Percentiles rank a stretch among this genome's conserved stretches.
Evolutionary conservation across 1,140 invertebrate genomes (phyloP).

Genomic region (Mercenaria mercenaria): DNA sequence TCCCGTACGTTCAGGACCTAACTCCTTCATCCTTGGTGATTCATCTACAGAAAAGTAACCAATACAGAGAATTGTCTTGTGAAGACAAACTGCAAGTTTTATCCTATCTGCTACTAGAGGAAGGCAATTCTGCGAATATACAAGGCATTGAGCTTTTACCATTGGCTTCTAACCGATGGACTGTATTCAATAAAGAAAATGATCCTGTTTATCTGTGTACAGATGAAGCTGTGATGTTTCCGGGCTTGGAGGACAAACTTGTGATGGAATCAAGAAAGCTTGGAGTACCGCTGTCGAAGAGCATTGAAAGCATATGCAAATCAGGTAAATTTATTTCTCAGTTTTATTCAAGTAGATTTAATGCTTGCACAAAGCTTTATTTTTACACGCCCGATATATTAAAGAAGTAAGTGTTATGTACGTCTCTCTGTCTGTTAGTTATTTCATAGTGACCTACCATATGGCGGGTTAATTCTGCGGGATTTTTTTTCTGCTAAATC

Average conservation of each 20-base stretch:
- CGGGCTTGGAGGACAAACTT: background rate
- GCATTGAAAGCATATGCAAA: background rate
- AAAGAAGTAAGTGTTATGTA: too few relatives aligned
- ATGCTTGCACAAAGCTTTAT: too few relatives aligned
- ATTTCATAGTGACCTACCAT: too few relatives aligned
- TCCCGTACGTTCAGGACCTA: background rate
- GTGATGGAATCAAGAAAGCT: background rate
- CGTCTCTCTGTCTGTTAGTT: too few relatives aligned
- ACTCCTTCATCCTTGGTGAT: background rate
- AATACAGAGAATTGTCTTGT: background rate
- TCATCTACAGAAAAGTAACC: background rate
- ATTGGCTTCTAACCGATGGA: slow-evolving; percentile 38
- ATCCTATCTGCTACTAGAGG: background rate
- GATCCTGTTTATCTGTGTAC: background rate
- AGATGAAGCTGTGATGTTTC: slow-evolving; percentile 9
- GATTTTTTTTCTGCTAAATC: too few relatives aligned
- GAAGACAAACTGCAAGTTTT: background rate
- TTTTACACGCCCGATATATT: too few relatives aligned
- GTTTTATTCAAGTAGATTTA: too few relatives aligned
- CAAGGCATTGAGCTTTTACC: slow-evolving; percentile 9
- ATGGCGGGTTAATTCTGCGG: too few relatives aligned
- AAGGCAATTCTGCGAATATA: background rate
- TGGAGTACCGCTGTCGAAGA: background rate
- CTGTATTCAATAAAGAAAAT: background rate
- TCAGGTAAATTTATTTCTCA: background rate